These are phyloP conservation scores for Petrocephalus schoutedeni DNA, from an alignment of 2,797 vertebrate genomes.

Conservation along the genomic window DNA sequence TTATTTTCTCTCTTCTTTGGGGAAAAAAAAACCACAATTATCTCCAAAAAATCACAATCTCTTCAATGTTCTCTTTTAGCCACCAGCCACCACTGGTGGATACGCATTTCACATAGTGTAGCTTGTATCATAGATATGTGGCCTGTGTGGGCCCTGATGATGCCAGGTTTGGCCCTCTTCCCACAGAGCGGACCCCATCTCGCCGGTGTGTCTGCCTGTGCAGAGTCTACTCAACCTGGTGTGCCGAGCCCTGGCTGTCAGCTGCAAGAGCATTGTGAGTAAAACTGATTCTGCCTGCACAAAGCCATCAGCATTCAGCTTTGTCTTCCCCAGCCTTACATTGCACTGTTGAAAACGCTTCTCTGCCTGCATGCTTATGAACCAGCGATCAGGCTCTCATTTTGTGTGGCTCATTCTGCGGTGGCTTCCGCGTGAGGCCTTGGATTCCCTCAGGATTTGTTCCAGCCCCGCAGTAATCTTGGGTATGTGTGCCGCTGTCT, in stretches of 20 bases:
- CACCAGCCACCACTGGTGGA: neutral
- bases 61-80: neutral
- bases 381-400: neutral
- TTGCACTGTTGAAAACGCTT: neutral
- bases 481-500: neutral
- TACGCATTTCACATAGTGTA: neutral
- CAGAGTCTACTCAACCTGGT: conserved; percentile 75
- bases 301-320: neutral
- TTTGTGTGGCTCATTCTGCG: neutral
- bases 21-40: too few relatives aligned
- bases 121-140: neutral
- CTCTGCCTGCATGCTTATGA: neutral
- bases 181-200: conserved; percentile 70
- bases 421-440: neutral
- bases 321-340: neutral
- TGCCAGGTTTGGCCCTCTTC: neutral
- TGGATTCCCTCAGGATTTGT: neutral
- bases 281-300: neutral
- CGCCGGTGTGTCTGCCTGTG: conserved; percentile 73
- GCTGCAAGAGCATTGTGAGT: conserved; percentile 74
- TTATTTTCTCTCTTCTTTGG: neutral
- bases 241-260: conserved; percentile 73
- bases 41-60: neutral
- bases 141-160: neutral
- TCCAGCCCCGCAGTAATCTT: neutral